phyloP scores from a whole-genome alignment of 92 coral and sea anemone species.

The Parazoanthus atlanticus region DNA sequence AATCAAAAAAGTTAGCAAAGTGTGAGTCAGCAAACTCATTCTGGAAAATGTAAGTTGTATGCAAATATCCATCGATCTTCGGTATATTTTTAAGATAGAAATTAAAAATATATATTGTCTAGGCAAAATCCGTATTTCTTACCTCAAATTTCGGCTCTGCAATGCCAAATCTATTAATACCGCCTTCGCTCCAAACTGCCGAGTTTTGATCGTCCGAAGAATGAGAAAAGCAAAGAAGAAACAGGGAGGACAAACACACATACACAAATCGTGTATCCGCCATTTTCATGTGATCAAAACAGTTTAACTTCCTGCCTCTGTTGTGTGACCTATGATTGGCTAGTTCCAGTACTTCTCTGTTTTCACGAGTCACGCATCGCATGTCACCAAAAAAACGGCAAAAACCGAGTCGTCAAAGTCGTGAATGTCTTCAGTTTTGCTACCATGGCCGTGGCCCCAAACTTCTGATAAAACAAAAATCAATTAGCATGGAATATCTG shows the following conservation, averaged over 20 bases:
- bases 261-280: background rate
- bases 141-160: constrained; percentile 71
- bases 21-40: background rate
- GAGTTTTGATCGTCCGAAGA: constrained; percentile 55
- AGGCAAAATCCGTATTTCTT: background rate
- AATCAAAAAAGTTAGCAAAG: background rate
- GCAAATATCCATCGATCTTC: background rate
- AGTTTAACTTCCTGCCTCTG: constrained; percentile 29
- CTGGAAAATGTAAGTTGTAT: background rate
- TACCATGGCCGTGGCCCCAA: no score
- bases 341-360: constrained; percentile 13
- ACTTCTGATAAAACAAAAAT: no score
- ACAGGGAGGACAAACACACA: constrained; percentile 16
- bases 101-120: background rate
- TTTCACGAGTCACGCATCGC: background rate
- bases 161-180: constrained; percentile 59
- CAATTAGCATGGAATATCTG: no score
- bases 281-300: background rate
- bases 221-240: constrained; percentile 44
- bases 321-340: background rate
- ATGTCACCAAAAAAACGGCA: no score
- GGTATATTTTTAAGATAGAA: background rate
- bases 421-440: no score
- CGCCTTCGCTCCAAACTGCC: constrained; percentile 54
- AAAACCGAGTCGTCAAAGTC: no score